Base-by-base conservation (phyloP, 2,113 vertebrate species). In the Azemiops feae region DNA sequence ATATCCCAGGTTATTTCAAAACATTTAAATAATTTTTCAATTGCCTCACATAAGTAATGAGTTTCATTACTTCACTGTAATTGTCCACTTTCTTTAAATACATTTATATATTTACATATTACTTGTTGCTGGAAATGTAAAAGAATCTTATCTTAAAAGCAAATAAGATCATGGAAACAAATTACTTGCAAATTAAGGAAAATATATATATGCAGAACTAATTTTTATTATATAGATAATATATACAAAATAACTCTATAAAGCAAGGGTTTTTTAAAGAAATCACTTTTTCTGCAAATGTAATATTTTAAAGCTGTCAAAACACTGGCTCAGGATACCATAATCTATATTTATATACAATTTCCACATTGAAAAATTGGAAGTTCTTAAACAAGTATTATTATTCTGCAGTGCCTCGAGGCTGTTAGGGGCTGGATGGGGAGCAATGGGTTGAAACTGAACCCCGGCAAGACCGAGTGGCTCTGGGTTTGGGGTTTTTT, bases 321-420 rank as follows among this genome's bases (percentile, higher is more conserved):
- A 58, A n/a, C 20, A 27, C 34, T 92, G 53, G 53, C 7, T 43
- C 39, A 6, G 6, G 43, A 34, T 18, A 27, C 55, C n/a, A 81
- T 22, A 81, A 22, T 22, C 34, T 43, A 20, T 81, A 81, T 81
- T 81, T 81, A 22, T 7, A 81, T 23, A 81, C 9, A 81, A 16
- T 53, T 92, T 27, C 23, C 30, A n/a, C 30, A 11, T 4, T 92
- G 1, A 6, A 52, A 74, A 89, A 69, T 54, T 89, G 22, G 34
- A 91, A 93, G 34, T 54, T 89, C 20, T 93, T 92, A 69, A 88
- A 57, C 16, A 23, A 58, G n/a, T 54, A 93, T 94, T 81, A 93
- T 50, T 50, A 50, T 50, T 50, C 47, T 50, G 8, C 47, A 50
- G 47, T 50, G 47, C 47, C 47, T 50, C 8, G 47, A 50, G 8